Conservation (phyloP, 1,140 invertebrate genomes). For the Andricus grossulariae region DNA sequence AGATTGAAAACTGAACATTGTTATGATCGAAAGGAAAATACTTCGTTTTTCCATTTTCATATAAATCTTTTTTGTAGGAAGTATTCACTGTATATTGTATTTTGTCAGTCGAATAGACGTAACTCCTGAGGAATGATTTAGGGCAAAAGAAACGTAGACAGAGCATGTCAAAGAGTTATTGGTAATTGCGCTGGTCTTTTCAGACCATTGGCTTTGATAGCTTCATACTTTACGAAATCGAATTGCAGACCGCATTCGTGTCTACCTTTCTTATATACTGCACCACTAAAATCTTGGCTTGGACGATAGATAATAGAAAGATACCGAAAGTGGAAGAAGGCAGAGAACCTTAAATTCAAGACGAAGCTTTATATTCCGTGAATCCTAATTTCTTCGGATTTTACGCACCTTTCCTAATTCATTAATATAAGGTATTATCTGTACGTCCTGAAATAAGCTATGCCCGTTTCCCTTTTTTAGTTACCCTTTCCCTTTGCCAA, state of each 20-base stretch:
- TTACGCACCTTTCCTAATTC: neutral
- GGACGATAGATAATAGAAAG: conserved; percentile 68
- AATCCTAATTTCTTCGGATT: neutral
- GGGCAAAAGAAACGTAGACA: conserved; percentile 60
- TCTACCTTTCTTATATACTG: conserved; percentile 65
- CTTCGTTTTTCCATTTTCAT: too few relatives aligned
- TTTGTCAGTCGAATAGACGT: neutral
- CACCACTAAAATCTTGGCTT: conserved; percentile 66
- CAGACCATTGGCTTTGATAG: conserved; percentile 73
- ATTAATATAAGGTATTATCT: neutral
- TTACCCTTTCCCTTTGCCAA: too few relatives aligned
- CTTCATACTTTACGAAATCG: conserved; percentile 74
- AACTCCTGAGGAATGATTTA: conserved; percentile 49
- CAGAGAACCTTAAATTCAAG: neutral
- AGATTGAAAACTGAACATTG: neutral
- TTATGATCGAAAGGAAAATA: neutral
- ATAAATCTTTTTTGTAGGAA: neutral
- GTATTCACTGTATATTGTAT: neutral
- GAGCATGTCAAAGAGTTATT: conserved; percentile 70
- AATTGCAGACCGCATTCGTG: conserved; percentile 64
- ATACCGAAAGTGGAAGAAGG: conserved; percentile 42
- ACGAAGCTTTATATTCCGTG: neutral
- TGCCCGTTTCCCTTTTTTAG: too few relatives aligned
- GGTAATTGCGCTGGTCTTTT: conserved; percentile 70
- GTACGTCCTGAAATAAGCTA: too few relatives aligned